Percentiles rank a stretch among this genome's conserved stretches.
These are phyloP conservation scores for Heteromormyrus szaboi DNA, from an alignment of 2,797 vertebrate species.

Conservation along the genomic window DNA sequence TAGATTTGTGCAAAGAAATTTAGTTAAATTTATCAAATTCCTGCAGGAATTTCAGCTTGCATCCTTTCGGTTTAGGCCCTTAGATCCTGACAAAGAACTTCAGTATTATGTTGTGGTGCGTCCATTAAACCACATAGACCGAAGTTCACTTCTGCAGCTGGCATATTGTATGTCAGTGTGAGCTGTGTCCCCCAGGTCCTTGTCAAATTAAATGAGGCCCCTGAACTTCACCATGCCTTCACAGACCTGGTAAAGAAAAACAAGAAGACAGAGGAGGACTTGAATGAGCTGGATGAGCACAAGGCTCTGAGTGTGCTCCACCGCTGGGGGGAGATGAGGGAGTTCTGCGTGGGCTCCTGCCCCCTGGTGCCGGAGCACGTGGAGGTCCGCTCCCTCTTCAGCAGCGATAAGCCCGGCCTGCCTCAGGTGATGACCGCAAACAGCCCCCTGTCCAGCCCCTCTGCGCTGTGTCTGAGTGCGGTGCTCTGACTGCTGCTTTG, in stretches of 20 bases:
- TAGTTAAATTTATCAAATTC: not conserved
- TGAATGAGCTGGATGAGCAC: slow-evolving; percentile 69
- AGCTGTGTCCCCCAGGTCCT: not conserved
- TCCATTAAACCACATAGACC: not conserved
- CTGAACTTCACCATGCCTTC: not conserved
- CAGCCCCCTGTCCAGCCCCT: not conserved
- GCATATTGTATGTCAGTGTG: not conserved
- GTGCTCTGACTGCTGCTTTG: not conserved
- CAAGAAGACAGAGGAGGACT: slow-evolving; percentile 53
- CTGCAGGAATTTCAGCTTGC: not conserved
- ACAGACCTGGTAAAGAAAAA: slow-evolving; percentile 63
- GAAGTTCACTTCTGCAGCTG: not conserved
- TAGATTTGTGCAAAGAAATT: not conserved
- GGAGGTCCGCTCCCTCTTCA: slow-evolving; percentile 75
- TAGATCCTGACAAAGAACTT: not conserved
- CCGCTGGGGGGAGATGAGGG: slow-evolving; percentile 82
- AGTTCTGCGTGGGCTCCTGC: slow-evolving; percentile 63
- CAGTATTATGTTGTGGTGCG: not conserved
- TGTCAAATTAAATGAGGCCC: not conserved
- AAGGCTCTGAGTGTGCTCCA: slow-evolving; percentile 76
- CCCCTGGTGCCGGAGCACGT: slow-evolving; percentile 83
- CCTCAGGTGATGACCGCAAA: slow-evolving; percentile 65
- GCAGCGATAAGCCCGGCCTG: slow-evolving; percentile 68
- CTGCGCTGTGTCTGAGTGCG: not conserved
- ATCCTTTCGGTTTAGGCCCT: not conserved